Conservation (phyloP, 2,113 vertebrate genomes). For the Xiphophorus hellerii region DNA sequence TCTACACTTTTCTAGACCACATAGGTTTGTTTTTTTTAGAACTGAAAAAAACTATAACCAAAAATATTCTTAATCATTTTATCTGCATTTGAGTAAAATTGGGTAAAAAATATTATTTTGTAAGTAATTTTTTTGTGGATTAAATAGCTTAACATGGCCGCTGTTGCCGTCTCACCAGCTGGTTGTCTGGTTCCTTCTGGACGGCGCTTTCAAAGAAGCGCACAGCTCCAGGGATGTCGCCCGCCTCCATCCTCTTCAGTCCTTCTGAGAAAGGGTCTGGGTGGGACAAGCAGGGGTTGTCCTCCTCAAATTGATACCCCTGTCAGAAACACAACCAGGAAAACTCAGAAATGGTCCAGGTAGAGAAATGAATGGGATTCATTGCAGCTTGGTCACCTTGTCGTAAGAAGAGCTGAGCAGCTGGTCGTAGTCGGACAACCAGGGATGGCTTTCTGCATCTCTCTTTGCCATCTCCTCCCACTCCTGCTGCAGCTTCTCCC, state of each 20-base stretch:
- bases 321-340: constrained; percentile 48
- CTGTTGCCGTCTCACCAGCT: constrained; percentile 84
- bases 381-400: constrained; percentile 81
- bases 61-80: too few relatives aligned
- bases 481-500: constrained; percentile 98
- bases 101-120: neutral
- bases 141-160: neutral
- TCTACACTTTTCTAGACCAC: too few relatives aligned
- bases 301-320: constrained; percentile 98
- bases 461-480: constrained; percentile 99
- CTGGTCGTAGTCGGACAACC: constrained; percentile 96
- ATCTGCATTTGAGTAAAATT: too few relatives aligned
- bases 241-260: constrained; percentile 86
- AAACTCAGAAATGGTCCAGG: neutral
- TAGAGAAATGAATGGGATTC: neutral
- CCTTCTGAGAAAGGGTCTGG: constrained; percentile 92
- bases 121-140: neutral
- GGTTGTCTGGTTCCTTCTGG: constrained; percentile 90
- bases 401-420: constrained; percentile 89
- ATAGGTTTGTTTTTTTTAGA: too few relatives aligned
- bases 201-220: constrained; percentile 95
- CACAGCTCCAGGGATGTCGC: constrained; percentile 94
- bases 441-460: constrained; percentile 95
- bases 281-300: constrained; percentile 93
- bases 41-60: too few relatives aligned